phyloP scores from a whole-genome alignment of 2,888 invertebrate genomes.

The Sycophila texana region DNA sequence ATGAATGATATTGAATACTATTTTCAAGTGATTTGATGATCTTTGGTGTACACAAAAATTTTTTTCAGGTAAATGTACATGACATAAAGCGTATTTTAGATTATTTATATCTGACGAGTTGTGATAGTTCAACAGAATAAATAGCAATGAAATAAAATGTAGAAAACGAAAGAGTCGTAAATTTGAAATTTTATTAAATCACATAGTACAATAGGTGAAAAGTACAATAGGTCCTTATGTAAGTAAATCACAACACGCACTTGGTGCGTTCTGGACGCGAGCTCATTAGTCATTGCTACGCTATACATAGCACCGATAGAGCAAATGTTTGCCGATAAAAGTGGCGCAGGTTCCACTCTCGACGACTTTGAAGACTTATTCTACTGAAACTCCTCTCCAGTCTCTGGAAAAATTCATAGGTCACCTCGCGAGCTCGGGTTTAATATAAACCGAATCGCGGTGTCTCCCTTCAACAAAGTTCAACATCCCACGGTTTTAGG shows the following conservation, averaged over 20 bases:
- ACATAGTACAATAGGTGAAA: neutral
- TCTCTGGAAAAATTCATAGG: neutral
- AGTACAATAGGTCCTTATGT: constrained; percentile 25
- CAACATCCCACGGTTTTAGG: neutral
- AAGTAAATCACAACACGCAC: constrained; percentile 9
- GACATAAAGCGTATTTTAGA: no score
- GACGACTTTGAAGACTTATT: neutral
- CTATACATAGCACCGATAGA: constrained; percentile 31
- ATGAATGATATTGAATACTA: no score
- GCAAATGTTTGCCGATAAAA: neutral
- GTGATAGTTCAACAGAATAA: no score
- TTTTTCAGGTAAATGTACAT: no score
- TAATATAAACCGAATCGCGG: constrained; percentile 66
- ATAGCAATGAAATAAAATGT: no score
- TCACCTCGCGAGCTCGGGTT: constrained; percentile 60
- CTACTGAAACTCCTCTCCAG: constrained; percentile 8
- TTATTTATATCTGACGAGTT: no score
- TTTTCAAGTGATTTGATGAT: no score
- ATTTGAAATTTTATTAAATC: constrained; percentile 30
- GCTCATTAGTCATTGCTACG: neutral
- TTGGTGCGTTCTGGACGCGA: neutral
- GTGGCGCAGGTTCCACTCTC: neutral
- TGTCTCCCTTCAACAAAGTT: no score
- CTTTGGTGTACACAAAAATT: no score
- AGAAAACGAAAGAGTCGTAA: neutral